Percentiles rank a stretch among this genome's conserved stretches.
These are phyloP conservation scores for Corythoichthys intestinalis DNA, from an alignment of 2,113 vertebrate genomes.

Conservation along the genomic window DNA sequence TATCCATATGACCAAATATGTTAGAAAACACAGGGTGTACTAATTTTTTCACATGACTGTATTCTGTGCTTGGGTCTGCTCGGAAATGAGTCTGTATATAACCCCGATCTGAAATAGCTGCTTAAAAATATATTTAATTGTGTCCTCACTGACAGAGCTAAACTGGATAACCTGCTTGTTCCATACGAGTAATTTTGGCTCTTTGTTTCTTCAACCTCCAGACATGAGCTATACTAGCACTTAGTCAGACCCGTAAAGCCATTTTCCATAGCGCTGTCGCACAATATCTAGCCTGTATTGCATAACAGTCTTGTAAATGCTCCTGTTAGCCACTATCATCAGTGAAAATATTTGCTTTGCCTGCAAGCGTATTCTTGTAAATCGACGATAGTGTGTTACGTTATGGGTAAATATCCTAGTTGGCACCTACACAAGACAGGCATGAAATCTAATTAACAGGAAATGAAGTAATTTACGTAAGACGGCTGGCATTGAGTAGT, in stretches of 20 bases:
- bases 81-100: constrained; percentile 9
- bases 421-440: no score
- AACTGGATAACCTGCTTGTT: constrained; percentile 28
- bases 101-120: neutral
- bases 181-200: constrained; percentile 34
- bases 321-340: constrained; percentile 19
- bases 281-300: constrained; percentile 26
- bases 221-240: constrained; percentile 33
- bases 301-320: constrained; percentile 22
- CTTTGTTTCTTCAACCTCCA: constrained; percentile 22
- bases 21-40: no score
- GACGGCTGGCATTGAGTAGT: no score
- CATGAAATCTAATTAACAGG: no score
- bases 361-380: constrained; percentile 26
- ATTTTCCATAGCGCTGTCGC: constrained; percentile 38
- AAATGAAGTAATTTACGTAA: no score
- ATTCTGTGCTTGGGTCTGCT: neutral
- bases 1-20: no score
- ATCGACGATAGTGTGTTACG: neutral
- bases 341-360: constrained; percentile 25
- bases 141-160: constrained; percentile 13
- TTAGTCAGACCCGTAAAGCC: constrained; percentile 50
- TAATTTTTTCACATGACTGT: no score
- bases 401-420: no score
- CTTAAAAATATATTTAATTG: constrained; percentile 16